Conservation (phyloP, 1,140 invertebrate species). For the Zaprionus kolodkinae region DNA sequence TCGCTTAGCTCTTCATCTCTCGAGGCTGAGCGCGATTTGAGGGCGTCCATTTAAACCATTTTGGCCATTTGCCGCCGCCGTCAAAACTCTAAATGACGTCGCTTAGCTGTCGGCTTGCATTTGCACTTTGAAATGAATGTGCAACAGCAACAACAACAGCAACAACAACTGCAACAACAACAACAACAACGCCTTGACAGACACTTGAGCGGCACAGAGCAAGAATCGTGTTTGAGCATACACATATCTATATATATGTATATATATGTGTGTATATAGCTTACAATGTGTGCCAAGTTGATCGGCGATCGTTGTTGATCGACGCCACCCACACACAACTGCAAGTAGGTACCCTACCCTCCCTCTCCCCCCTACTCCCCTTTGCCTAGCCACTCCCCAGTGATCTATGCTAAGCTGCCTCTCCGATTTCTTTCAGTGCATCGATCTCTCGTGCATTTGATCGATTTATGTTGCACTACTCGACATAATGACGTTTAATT, state of each 20-base stretch:
- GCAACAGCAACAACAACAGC: slow-evolving; percentile 22
- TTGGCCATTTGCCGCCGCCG: slow-evolving; percentile 62
- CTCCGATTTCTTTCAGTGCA: not conserved
- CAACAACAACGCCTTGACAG: slow-evolving; percentile 57
- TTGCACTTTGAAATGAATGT: slow-evolving; percentile 70
- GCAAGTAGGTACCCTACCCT: not conserved
- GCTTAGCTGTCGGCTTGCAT: slow-evolving; percentile 77
- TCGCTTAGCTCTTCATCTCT: slow-evolving; percentile 7
- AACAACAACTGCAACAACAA: slow-evolving; percentile 10
- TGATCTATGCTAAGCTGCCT: not conserved
- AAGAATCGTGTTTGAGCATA: slow-evolving; percentile 10
- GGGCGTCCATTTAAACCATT: slow-evolving; percentile 52
- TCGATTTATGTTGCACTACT: slow-evolving; percentile 41
- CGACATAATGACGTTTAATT: slow-evolving; percentile 38
- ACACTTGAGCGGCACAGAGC: slow-evolving; percentile 63
- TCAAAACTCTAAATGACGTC: slow-evolving; percentile 80
- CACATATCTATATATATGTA: not conserved
- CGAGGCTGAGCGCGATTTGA: slow-evolving; percentile 34
- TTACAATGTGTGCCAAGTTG: slow-evolving; percentile 40
- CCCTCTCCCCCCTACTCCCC: not conserved
- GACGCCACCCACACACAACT: slow-evolving; percentile 47
- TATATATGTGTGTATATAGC: not conserved
- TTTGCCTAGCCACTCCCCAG: not conserved
- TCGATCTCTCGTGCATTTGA: slow-evolving; percentile 16
- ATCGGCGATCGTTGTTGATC: slow-evolving; percentile 39